A percentile compares a stretch with the other conserved stretches of the same genome.
These are phyloP conservation scores for Pyxicephalus adspersus DNA, from an alignment of 2,113 vertebrate species.

Conservation along the genomic window DNA sequence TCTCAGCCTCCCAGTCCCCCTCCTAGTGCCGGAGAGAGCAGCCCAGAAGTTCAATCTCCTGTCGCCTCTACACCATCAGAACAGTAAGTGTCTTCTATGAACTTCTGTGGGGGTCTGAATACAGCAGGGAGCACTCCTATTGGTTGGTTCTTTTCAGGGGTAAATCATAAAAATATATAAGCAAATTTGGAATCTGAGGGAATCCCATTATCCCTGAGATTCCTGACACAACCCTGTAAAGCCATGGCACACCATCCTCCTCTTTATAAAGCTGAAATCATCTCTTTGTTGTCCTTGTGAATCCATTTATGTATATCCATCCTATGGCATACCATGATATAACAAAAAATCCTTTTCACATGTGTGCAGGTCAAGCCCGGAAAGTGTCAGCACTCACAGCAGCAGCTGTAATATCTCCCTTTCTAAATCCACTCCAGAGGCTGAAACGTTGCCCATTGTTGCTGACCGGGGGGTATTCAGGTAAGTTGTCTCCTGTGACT, in stretches of 20 bases:
- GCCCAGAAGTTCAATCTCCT: background rate
- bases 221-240: no score
- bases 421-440: background rate
- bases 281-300: no score
- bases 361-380: constrained; percentile 67
- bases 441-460: constrained; percentile 53
- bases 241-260: no score
- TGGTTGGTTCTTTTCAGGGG: no score
- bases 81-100: background rate
- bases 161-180: no score
- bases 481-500: constrained; percentile 71
- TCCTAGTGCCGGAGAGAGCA: background rate
- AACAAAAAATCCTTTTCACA: background rate
- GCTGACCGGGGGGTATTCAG: constrained; percentile 79
- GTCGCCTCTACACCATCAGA: background rate
- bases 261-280: no score
- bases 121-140: no score
- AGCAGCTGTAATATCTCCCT: constrained; percentile 27
- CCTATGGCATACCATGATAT: no score
- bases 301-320: no score
- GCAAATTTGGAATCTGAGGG: no score
- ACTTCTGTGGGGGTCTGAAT: no score
- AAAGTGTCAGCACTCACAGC: constrained; percentile 50
- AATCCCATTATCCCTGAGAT: no score
- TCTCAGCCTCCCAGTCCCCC: accelerated